phyloP scores from a whole-genome alignment of 2,113 vertebrate genomes.

The Fukomys damarensis region DNA sequence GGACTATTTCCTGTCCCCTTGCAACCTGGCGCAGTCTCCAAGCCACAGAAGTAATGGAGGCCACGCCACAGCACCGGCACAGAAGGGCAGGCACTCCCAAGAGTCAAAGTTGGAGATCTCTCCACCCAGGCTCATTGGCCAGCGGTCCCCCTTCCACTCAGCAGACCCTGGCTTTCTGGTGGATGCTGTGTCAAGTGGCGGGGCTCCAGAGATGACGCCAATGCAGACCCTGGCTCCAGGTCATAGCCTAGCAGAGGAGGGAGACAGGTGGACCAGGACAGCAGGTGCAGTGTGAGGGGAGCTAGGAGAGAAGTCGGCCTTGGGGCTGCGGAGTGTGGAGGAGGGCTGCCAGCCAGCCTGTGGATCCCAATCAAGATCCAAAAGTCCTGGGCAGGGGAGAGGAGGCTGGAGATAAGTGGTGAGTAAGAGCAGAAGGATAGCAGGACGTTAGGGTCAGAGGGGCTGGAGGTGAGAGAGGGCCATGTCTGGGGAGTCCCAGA shows the following conservation, averaged over 20 bases:
- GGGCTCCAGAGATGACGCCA: neutral
- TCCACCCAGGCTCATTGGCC: rapidly evolving
- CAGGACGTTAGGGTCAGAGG: neutral
- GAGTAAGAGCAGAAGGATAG: neutral
- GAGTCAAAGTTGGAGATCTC: neutral
- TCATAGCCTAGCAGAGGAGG: neutral
- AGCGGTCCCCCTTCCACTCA: neutral
- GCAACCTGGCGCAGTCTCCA: neutral
- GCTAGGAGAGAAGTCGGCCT: neutral
- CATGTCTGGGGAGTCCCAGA: neutral
- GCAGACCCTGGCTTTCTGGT: neutral
- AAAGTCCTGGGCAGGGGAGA: neutral
- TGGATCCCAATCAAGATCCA: neutral
- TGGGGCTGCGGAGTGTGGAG: neutral
- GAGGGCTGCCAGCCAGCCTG: neutral
- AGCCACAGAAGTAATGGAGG: neutral
- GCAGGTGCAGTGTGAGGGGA: neutral
- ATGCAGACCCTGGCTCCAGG: neutral
- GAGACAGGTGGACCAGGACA: neutral
- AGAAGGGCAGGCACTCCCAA: neutral
- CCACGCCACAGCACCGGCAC: rapidly evolving
- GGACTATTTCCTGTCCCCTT: neutral
- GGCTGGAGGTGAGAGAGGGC: neutral
- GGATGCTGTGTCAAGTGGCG: neutral
- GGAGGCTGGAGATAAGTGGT: neutral